A percentile compares a stretch with the other conserved stretches of the same genome.
Conservation (phyloP, 2,797 vertebrate species). For the Pteropus rufus region DNA sequence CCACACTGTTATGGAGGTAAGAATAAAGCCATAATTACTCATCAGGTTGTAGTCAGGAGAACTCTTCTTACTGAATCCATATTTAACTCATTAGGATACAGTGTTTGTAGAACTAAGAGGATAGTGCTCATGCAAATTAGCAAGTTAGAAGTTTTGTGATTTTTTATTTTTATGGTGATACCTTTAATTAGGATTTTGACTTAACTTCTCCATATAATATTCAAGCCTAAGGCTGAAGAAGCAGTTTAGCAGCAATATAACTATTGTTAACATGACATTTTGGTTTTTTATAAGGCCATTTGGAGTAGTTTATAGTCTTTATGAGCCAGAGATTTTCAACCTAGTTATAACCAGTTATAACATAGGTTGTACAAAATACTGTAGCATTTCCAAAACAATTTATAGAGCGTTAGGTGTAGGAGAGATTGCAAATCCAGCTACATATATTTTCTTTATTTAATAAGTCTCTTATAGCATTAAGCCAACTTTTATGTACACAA, state of each 20-base stretch:
- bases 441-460: neutral
- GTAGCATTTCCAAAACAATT: neutral
- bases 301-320: neutral
- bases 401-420: neutral
- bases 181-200: constrained; percentile 7
- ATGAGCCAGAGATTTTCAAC: neutral
- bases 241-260: neutral
- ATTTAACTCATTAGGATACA: neutral
- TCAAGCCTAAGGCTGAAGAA: neutral
- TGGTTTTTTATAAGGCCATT: neutral
- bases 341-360: neutral
- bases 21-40: neutral
- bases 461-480: neutral
- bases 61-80: neutral
- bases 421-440: neutral
- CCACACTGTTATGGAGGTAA: neutral
- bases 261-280: neutral
- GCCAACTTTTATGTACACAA: neutral
- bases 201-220: neutral
- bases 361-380: neutral
- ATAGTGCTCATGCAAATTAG: neutral
- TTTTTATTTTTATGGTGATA: neutral
- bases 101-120: neutral
- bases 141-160: neutral
- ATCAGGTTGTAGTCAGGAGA: neutral